phyloP scores from a whole-genome alignment of 2,888 invertebrate species.

The Antitype chi region DNA sequence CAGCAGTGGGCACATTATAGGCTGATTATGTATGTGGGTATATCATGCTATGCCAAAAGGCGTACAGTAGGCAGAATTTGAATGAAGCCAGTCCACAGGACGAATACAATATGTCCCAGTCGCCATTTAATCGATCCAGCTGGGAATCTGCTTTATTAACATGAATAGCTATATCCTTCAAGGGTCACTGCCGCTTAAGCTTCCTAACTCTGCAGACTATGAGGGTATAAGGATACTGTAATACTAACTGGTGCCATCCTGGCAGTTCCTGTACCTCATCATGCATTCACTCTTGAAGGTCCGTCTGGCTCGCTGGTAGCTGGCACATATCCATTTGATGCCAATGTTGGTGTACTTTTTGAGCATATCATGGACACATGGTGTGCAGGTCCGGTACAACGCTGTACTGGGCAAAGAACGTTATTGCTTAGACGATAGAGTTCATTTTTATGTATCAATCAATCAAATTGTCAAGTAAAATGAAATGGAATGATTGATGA shows the following conservation, averaged over 20 bases:
- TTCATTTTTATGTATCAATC: neutral
- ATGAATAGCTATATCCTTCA: neutral
- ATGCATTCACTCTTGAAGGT: constrained; percentile 85
- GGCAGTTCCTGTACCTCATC: constrained; percentile 87
- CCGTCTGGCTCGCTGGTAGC: constrained; percentile 82
- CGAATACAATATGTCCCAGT: neutral
- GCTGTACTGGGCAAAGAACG: constrained; percentile 67
- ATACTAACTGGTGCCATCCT: constrained; percentile 85
- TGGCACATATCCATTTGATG: constrained; percentile 84
- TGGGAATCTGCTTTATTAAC: neutral
- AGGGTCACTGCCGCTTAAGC: neutral
- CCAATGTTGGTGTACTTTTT: constrained; percentile 75
- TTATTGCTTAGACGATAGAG: neutral
- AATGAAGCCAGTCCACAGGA: neutral
- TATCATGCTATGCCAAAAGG: neutral
- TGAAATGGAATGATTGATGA: too few species aligned
- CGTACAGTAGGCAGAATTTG: too few species aligned
- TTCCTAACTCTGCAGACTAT: neutral
- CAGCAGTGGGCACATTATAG: too few species aligned
- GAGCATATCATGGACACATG: constrained; percentile 79
- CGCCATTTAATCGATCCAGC: neutral
- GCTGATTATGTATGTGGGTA: too few species aligned
- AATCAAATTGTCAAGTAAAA: neutral
- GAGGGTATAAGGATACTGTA: neutral
- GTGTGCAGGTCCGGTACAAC: constrained; percentile 74